These are phyloP conservation scores for Brotula barbata DNA, from an alignment of 2,797 vertebrate species.

Conservation along the genomic window DNA sequence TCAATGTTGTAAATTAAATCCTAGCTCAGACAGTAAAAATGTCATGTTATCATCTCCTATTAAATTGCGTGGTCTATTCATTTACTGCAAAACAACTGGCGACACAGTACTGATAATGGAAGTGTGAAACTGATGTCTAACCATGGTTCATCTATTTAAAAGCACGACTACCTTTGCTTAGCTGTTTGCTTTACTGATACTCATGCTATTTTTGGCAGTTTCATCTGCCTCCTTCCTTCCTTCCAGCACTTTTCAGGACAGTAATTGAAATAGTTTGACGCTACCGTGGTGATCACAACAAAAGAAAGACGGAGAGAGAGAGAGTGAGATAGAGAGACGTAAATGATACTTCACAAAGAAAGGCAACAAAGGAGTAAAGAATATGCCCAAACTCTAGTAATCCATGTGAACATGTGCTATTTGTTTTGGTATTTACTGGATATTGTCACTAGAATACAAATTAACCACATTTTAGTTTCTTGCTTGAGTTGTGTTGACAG, in stretches of 20 bases:
- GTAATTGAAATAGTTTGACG: slow-evolving; percentile 44
- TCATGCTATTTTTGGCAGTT: slow-evolving; percentile 38
- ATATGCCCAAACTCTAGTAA: too few relatives aligned
- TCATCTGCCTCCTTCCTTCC: slow-evolving; percentile 20
- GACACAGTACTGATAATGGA: too few relatives aligned
- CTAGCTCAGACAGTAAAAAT: too few relatives aligned
- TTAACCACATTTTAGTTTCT: too few relatives aligned
- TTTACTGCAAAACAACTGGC: too few relatives aligned
- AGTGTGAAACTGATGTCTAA: too few relatives aligned
- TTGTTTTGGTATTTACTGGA: background rate
- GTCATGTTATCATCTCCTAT: too few relatives aligned
- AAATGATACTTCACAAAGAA: slow-evolving; percentile 22
- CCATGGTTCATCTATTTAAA: too few relatives aligned
- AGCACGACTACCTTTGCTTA: too few relatives aligned
- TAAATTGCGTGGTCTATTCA: too few relatives aligned
- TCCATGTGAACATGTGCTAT: background rate
- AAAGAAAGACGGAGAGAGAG: slow-evolving; percentile 33
- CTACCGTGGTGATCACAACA: slow-evolving; percentile 55
- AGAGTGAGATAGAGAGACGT: background rate
- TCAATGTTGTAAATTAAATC: too few relatives aligned
- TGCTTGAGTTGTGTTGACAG: background rate
- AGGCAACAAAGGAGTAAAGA: slow-evolving; percentile 3
- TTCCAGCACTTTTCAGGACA: slow-evolving; percentile 40
- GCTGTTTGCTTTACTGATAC: slow-evolving; percentile 21
- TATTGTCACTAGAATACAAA: background rate